These are phyloP conservation scores for Uropetala carovei DNA, from an alignment of 2,888 invertebrate genomes.

Conservation along the genomic window DNA sequence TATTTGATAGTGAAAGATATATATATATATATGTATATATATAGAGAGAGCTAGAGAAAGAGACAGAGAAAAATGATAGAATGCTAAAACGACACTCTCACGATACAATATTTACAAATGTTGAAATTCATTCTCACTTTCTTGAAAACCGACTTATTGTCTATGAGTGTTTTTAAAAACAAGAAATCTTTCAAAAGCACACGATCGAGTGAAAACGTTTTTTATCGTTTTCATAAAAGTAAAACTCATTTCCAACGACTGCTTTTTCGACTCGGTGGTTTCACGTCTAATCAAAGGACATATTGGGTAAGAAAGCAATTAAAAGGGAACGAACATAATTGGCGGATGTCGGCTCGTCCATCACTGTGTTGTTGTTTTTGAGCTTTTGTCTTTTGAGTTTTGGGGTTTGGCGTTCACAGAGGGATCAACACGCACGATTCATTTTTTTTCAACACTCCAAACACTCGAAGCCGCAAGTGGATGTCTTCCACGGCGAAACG, in stretches of 20 bases:
- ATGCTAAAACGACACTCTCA: background rate
- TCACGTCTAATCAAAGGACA: background rate
- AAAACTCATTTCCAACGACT: background rate
- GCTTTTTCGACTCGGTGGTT: background rate
- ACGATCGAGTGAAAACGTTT: background rate
- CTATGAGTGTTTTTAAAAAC: constrained; percentile 15
- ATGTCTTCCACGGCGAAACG: background rate
- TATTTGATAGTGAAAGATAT: constrained; percentile 8
- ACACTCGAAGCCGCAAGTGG: constrained; percentile 24
- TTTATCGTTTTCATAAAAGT: background rate
- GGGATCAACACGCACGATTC: too few relatives aligned
- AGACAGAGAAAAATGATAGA: background rate
- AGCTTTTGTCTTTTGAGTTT: background rate
- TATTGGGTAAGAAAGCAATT: background rate
- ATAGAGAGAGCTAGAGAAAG: constrained; percentile 13
- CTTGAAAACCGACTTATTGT: constrained; percentile 47
- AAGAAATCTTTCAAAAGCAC: background rate
- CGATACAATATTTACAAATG: background rate
- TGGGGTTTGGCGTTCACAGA: background rate
- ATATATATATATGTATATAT: too few relatives aligned
- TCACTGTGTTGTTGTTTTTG: background rate
- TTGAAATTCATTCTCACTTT: constrained; percentile 19
- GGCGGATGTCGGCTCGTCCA: background rate
- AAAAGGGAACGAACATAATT: background rate
- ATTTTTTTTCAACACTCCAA: background rate